phyloP scores from a whole-genome alignment of 2,113 vertebrate genomes.

The Perccottus glenii region DNA sequence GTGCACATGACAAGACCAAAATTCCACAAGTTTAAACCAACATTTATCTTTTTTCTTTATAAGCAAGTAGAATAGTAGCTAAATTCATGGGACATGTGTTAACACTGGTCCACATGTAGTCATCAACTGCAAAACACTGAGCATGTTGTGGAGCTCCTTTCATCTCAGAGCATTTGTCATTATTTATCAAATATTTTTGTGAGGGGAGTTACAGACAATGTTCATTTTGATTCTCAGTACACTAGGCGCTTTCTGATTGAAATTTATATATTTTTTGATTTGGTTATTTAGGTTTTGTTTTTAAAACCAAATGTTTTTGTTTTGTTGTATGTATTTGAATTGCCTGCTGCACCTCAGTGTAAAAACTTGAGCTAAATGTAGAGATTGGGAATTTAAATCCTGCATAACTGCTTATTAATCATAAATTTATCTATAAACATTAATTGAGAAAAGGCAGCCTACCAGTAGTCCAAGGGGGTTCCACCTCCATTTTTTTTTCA shows the following conservation, averaged over 20 bases:
- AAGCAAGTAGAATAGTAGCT: conserved; percentile 27
- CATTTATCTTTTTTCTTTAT: conserved; percentile 6
- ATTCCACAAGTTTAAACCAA: conserved; percentile 16
- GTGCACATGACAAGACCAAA: conserved; percentile 43
- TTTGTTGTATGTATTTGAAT: conserved; percentile 13
- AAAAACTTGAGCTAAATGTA: no score
- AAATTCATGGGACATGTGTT: conserved; percentile 12
- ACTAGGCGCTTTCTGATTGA: conserved; percentile 2
- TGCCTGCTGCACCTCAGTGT: conserved; percentile 4
- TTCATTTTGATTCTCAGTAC: conserved; percentile 5
- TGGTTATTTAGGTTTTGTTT: conserved; percentile 15
- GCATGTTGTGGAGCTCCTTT: conserved; percentile 29
- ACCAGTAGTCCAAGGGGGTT: no score
- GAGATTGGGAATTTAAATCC: no score
- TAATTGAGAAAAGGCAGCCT: no score
- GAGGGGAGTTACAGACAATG: conserved; percentile 9
- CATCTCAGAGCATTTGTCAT: conserved; percentile 30
- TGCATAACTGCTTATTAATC: no score
- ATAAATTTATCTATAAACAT: no score
- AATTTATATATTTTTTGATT: not conserved
- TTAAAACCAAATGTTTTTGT: conserved; percentile 23
- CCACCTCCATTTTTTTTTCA: no score
- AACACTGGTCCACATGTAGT: conserved; percentile 14
- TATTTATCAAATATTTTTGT: conserved; percentile 31
- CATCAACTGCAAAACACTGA: conserved; percentile 19